Conservation (phyloP, 2,888 invertebrate genomes). For the Phengaris alcon region DNA sequence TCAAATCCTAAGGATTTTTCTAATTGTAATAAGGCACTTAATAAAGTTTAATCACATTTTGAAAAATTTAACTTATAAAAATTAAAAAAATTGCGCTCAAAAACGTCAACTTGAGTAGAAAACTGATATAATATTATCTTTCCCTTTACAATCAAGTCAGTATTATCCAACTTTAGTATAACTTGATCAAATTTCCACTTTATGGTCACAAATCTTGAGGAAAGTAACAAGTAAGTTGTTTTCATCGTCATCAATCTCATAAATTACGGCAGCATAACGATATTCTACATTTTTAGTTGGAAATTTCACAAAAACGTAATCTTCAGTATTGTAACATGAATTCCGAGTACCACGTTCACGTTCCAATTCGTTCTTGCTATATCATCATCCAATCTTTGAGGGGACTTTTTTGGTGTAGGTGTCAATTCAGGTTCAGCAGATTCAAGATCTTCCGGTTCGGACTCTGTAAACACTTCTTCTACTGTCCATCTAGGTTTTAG, state of each 20-base stretch:
- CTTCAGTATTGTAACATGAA: too few relatives aligned
- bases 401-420: too few relatives aligned
- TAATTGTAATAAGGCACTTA: background rate
- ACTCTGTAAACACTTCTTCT: too few relatives aligned
- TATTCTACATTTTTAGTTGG: slow-evolving; percentile 20
- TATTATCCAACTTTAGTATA: background rate
- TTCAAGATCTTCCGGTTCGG: too few relatives aligned
- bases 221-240: slow-evolving; percentile 19
- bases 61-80: background rate
- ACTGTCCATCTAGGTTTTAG: too few relatives aligned
- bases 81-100: background rate
- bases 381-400: too few relatives aligned
- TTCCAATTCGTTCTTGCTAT: too few relatives aligned
- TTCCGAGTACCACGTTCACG: too few relatives aligned
- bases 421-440: too few relatives aligned
- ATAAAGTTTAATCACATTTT: background rate
- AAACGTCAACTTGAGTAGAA: slow-evolving; percentile 15
- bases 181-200: background rate
- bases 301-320: too few relatives aligned
- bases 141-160: slow-evolving; percentile 19
- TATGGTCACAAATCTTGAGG: background rate
- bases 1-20: background rate
- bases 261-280: slow-evolving; percentile 20
- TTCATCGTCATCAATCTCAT: slow-evolving; percentile 16
- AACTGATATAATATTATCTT: slow-evolving; percentile 14